phyloP scores from a whole-genome alignment of 92 coral and sea anemone species.

The Umimayanthus kanabou region DNA sequence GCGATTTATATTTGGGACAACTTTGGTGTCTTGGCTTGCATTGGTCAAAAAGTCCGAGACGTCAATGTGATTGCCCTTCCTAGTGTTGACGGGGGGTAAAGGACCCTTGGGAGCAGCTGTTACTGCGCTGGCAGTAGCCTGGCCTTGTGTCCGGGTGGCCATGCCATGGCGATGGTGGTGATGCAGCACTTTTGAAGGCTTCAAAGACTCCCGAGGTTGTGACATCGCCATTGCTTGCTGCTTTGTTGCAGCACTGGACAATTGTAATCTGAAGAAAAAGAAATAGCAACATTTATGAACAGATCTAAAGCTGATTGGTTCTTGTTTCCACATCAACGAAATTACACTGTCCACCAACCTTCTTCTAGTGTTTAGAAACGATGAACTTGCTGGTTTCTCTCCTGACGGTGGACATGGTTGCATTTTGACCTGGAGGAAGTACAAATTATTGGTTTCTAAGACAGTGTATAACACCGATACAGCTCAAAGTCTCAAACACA shows the following conservation, averaged over 20 bases:
- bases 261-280: slow-evolving; percentile 48
- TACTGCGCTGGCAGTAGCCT: slow-evolving; percentile 43
- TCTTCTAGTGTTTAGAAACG: slow-evolving; percentile 78
- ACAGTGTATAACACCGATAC: not conserved
- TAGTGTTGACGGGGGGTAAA: slow-evolving; percentile 91
- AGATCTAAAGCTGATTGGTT: not conserved
- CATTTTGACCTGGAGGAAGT: slow-evolving; percentile 59
- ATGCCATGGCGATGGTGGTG: slow-evolving; percentile 58
- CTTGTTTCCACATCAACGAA: not conserved
- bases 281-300: not conserved
- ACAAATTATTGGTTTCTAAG: not conserved
- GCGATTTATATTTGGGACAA: slow-evolving; percentile 62
- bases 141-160: slow-evolving; percentile 34
- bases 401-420: slow-evolving; percentile 85
- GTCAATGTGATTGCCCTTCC: slow-evolving; percentile 87
- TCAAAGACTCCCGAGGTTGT: slow-evolving; percentile 42
- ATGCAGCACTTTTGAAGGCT: slow-evolving; percentile 48
- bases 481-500: not conserved
- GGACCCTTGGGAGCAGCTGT: slow-evolving; percentile 63
- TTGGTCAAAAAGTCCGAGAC: slow-evolving; percentile 92
- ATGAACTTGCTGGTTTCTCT: slow-evolving; percentile 78
- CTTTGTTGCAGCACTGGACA: slow-evolving; percentile 56
- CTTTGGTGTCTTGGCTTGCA: slow-evolving; percentile 80
- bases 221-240: slow-evolving; percentile 34
- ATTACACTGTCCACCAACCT: slow-evolving; percentile 54